Conservation (phyloP, 2,797 vertebrate genomes). For the Mallotus villosus region DNA sequence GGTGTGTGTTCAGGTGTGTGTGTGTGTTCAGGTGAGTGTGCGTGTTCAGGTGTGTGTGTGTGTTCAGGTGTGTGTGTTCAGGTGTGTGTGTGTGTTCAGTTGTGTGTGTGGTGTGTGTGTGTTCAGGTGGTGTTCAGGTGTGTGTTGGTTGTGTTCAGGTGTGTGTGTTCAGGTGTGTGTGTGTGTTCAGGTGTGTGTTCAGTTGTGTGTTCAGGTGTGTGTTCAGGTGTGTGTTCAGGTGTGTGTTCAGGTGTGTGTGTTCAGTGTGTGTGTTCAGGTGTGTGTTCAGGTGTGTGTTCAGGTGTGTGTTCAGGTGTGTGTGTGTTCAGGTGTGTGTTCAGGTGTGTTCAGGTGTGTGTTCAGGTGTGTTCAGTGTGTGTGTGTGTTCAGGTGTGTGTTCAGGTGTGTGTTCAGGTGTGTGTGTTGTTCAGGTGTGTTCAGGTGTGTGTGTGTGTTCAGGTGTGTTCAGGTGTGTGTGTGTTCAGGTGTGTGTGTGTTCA, state of each 20-base stretch:
- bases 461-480: not conserved
- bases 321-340: too few species aligned
- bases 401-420: not conserved
- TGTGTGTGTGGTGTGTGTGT: too few species aligned
- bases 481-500: not conserved
- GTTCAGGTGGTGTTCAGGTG: too few species aligned
- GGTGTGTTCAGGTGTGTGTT: too few species aligned
- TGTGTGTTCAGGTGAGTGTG: not conserved
- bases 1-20: not conserved
- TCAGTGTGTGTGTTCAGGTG: not conserved
- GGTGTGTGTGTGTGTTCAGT: too few species aligned
- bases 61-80: too few species aligned
- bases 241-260: too few species aligned
- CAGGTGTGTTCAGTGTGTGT: not conserved
- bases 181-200: not conserved
- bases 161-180: not conserved
- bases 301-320: too few species aligned
- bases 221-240: not conserved
- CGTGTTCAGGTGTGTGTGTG: not conserved
- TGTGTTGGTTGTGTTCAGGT: not conserved
- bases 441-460: not conserved
- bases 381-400: not conserved
- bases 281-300: not conserved
- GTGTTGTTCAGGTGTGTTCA: not conserved
- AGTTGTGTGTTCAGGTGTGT: not conserved